Evolutionary conservation across 2,797 vertebrate genomes (phyloP).

Genomic region (Prionace glauca): DNA sequence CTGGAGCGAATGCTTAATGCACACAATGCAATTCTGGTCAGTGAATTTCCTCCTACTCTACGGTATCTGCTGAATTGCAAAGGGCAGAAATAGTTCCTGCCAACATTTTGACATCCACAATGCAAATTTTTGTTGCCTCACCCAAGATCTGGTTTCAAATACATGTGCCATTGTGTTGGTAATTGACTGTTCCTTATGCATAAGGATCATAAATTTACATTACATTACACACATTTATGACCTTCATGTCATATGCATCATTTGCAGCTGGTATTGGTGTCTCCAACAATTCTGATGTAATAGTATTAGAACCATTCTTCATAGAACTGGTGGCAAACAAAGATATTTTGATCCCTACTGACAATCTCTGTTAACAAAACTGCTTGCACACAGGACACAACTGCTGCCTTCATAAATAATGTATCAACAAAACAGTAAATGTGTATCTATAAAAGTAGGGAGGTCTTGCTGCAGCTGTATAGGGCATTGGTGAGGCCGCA

Average conservation of each 20-base stretch:
- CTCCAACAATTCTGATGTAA: neutral
- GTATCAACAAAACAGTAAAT: neutral
- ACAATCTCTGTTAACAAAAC: neutral
- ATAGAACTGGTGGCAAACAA: neutral
- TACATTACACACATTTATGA: neutral
- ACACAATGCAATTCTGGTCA: neutral
- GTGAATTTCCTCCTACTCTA: neutral
- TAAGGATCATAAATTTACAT: constrained; percentile 20
- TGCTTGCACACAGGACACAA: neutral
- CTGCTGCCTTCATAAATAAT: neutral
- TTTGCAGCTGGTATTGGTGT: neutral
- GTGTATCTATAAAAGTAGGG: too few relatives aligned
- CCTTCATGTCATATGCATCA: neutral
- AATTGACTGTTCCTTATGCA: neutral
- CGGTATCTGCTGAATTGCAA: neutral
- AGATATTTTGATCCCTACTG: neutral
- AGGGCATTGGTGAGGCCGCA: too few relatives aligned
- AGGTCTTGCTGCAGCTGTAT: too few relatives aligned
- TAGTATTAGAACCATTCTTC: neutral
- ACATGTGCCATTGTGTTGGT: neutral
- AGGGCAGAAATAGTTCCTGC: neutral
- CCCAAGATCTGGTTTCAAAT: neutral
- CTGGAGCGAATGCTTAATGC: neutral
- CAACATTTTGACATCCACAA: neutral
- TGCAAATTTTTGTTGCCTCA: neutral